These are phyloP conservation scores for Hylia prasina DNA, from an alignment of 2,113 vertebrate genomes.

Conservation along the genomic window DNA sequence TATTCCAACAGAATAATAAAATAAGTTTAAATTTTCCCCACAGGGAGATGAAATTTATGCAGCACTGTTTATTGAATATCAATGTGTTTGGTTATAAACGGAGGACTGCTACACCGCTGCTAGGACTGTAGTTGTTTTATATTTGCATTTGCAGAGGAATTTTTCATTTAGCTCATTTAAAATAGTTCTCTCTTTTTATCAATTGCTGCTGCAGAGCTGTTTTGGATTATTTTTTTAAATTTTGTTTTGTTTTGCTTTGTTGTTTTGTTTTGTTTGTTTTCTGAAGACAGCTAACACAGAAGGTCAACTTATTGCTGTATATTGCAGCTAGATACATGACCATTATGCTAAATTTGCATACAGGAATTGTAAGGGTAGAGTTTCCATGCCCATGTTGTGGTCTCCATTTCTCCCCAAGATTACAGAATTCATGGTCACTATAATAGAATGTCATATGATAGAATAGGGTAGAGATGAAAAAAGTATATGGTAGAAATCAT, in stretches of 20 bases:
- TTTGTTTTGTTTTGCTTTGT: not conserved
- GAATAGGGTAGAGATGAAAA: not conserved
- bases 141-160: conserved; percentile 37
- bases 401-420: not conserved
- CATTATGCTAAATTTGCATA: not conserved
- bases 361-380: not conserved
- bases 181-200: not conserved
- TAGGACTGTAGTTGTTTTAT: not conserved
- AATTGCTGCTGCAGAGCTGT: not conserved
- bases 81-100: conserved; percentile 60
- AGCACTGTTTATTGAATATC: conserved; percentile 68
- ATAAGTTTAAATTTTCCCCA: conserved; percentile 66
- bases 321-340: not conserved
- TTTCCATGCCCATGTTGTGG: not conserved
- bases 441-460: not conserved
- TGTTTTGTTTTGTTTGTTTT: not conserved
- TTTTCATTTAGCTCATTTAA: conserved; percentile 2
- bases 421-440: not conserved
- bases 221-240: not conserved
- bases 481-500: not conserved
- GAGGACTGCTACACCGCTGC: not conserved
- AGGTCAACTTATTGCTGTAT: not conserved
- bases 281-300: not conserved
- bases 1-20: conserved; percentile 72
- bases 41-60: conserved; percentile 69